Base-by-base conservation (phyloP, 2,797 vertebrate species). In the Poliocrania exsul region DNA sequence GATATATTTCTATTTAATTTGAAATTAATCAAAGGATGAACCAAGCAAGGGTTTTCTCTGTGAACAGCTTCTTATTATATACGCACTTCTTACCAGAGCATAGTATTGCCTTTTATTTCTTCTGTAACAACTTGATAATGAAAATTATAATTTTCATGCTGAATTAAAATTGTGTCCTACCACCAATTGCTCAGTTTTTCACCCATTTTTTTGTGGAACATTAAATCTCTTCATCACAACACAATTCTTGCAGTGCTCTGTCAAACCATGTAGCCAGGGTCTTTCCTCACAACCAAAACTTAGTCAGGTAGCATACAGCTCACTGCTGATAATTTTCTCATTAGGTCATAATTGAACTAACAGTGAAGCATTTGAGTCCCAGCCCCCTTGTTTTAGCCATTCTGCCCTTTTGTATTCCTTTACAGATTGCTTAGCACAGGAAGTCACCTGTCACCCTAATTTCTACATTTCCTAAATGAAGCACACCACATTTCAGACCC, bases 21-120 rank as follows among this genome's bases (percentile, higher is more conserved):
- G 11, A 88, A 92, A 92, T 92, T 67, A 84, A 93, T 64, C 73
- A 94, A 90, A 92, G n/a, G 37, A 81, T 69, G 46, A 84, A 53
- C 33, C 20, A 90, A 81, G 73, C 18, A 47, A 78, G 58, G 37
- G 23, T 49, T 83, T 90, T 49, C 61, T 81, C 46, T 86, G 18
- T 60, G 60, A 92, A 53, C 7, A 72, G 38, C 31, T 87, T 77
- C 56, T 72, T 81, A 51, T 38, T 57, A 66, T 5, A 2, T 62
- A 72, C 47, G 73, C 47, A 26, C 12, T 44, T 40, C 38, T 85
- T 82, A 58, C 56, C 67, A 53, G 40, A 79, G 46, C 42, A 25
- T 2, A 65, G 33, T 35, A 58, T 33, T 31, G 57, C 44, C 24
- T 64, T 58, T 86, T 56, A 82, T 66, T 90, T 81, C 62, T 61